Base-by-base conservation (phyloP, 2,113 vertebrate genomes). In the Monopterus albus region DNA sequence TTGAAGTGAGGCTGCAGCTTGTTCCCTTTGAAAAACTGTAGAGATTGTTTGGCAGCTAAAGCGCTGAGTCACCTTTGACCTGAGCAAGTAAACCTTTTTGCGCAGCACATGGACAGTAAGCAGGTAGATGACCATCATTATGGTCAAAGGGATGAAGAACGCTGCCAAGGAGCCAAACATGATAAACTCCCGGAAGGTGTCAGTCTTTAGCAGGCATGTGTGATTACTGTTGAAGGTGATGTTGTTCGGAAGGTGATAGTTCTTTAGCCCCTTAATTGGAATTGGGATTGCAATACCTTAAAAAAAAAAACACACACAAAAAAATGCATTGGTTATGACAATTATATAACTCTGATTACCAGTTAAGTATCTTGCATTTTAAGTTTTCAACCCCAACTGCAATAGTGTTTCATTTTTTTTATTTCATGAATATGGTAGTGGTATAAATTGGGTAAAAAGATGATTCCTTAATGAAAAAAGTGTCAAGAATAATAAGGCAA, bases 41-140 rank as follows among this genome's bases (percentile, higher is more conserved):
- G 94, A 93, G 72, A 98, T 92, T 0, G 92, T 89, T 4, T 89
- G 72, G 88, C 94, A 94, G 7, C 83, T 94, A 38, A 95, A 89
- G 9, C 94, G 93, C 55, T 94, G 96, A 38, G 93, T 90, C 5
- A 92, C 91, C 83, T 92, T 96, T 56, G 94, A 95, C 83, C 83
- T 94, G 69, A 98, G 91, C 87, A 98, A 83, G 75, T 95, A 93
- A 57, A 95, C 97, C 78, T 99, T 99, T 91, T 95, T 97, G 72
- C 90, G 94, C 72, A 99, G 72, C 47, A 95, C 94, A 7, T 92
- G 95, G 57, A 97, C 98, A 4, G 98, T 99, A 43, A 99, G 95
- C 38, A 99, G 91, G 50, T 98, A 98, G 77, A 96, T 98, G 72
- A 98, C 92, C 70, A 99, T 92, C 98, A 99, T 99, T 84, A 99